These are phyloP conservation scores for Hydrolagus affinis DNA, from an alignment of 2,113 vertebrate species.

Conservation along the genomic window DNA sequence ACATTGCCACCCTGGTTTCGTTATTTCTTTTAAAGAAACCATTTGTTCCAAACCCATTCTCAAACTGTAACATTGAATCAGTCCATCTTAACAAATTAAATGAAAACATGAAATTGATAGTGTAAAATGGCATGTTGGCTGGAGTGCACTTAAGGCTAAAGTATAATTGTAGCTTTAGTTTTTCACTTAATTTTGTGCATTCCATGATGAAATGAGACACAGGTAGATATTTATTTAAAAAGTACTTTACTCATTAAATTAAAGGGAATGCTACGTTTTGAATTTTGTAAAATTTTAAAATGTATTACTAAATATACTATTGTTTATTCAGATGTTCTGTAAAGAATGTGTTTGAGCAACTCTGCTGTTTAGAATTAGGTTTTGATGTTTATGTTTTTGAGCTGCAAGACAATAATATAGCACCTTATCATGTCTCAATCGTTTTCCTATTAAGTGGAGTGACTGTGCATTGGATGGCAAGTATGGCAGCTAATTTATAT, in stretches of 20 bases:
- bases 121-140: neutral
- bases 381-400: neutral
- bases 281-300: neutral
- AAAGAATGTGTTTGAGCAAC: neutral
- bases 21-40: too few species aligned
- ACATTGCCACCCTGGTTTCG: too few species aligned
- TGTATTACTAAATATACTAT: too few species aligned
- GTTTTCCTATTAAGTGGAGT: too few species aligned
- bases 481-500: too few species aligned
- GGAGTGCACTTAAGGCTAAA: neutral
- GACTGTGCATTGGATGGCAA: too few species aligned
- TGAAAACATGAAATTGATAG: neutral
- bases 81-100: neutral
- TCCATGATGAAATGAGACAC: neutral
- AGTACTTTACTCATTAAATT: neutral
- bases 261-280: neutral
- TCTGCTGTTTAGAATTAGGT: neutral
- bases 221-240: neutral
- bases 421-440: too few species aligned
- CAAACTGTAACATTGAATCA: neutral
- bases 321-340: neutral
- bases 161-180: neutral
- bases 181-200: neutral
- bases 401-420: too few species aligned
- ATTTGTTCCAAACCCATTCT: neutral